Evolutionary conservation across 2,888 invertebrate species (phyloP).

Genomic region (Leptinotarsa rubiginosa): DNA sequence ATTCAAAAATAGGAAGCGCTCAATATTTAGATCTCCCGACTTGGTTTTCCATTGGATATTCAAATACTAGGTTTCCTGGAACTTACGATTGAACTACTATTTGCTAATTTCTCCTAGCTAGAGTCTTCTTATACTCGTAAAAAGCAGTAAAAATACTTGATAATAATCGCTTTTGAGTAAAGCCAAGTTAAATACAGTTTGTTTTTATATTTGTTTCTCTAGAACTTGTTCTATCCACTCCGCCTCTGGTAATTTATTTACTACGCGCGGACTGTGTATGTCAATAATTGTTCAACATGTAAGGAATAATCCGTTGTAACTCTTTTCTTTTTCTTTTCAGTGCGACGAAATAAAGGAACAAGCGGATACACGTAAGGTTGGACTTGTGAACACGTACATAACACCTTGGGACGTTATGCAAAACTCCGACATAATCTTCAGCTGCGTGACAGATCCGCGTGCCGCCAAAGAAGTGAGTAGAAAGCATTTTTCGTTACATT

Average conservation of each 20-base stretch:
- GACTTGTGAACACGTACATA: constrained; percentile 86
- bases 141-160: too few relatives aligned
- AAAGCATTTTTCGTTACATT: background rate
- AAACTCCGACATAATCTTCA: constrained; percentile 93
- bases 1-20: too few relatives aligned
- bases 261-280: background rate
- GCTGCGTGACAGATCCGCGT: constrained; percentile 93
- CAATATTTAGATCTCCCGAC: too few relatives aligned
- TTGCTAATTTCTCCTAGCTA: too few relatives aligned
- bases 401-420: constrained; percentile 94
- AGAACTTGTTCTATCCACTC: too few relatives aligned
- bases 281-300: background rate
- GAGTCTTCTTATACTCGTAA: too few relatives aligned
- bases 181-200: too few relatives aligned
- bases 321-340: constrained; percentile 53
- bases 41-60: too few relatives aligned
- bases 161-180: too few relatives aligned
- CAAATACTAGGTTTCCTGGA: too few relatives aligned
- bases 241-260: background rate
- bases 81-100: too few relatives aligned
- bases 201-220: too few relatives aligned
- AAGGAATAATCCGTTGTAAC: background rate
- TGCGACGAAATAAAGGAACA: constrained; percentile 60
- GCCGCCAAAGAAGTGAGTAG: constrained; percentile 90
- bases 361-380: constrained; percentile 57